Evolutionary conservation across 2,888 invertebrate species (phyloP), one percentile per base, ranked within the genome.

Genomic region (Cyrtodaria siliqua): DNA sequence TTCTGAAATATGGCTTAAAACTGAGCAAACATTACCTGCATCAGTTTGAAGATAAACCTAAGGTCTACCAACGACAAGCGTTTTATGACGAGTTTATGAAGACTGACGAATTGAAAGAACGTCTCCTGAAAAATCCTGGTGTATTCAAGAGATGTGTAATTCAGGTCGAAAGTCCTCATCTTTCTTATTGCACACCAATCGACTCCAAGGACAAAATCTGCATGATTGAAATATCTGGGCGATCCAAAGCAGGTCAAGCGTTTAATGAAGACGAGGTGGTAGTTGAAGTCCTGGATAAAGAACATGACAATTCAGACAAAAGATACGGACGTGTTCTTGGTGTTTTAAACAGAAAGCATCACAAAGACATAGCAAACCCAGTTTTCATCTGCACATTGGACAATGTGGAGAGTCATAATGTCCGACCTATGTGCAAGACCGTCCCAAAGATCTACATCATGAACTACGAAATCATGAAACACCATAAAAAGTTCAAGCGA

Each of bases 381-480:
- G 73, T 86, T 4, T 78, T 86, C 27, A 68, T 78, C 1, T 87
- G 87, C 60, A 83, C 81, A 2, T 44, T 85, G 9, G 86, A 86
- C 57, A 80, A 82, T 33, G 61, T 63, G n/a, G 79, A 79, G 24
- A 75, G 73, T 4, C 71, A 85, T 53, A 61, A 86, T 16, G 82
- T 86, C 67, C 52, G 69, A 23, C 87, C 87, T 2, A 61, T 87
- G 18, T 86, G 86, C 49, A 86, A 84, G 73, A 86, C 86, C 2
- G 68, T 88, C 6, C 87, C 87, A 18, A 88, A 88, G 55, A 77
- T 88, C 1, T 74, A 79, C n/a, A 64, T 82, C 9, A 23, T 82
- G 2, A 61, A 82, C 33, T 40, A 53, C 29, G 42, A 66, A 42
- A 64, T 69, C 42, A 24, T 26, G 14, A 27, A 59, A 38, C 55